Evolutionary conservation across 2,113 vertebrate genomes (phyloP), one percentile per base, ranked within the genome.

Genomic region (Rhinogobius similis): DNA sequence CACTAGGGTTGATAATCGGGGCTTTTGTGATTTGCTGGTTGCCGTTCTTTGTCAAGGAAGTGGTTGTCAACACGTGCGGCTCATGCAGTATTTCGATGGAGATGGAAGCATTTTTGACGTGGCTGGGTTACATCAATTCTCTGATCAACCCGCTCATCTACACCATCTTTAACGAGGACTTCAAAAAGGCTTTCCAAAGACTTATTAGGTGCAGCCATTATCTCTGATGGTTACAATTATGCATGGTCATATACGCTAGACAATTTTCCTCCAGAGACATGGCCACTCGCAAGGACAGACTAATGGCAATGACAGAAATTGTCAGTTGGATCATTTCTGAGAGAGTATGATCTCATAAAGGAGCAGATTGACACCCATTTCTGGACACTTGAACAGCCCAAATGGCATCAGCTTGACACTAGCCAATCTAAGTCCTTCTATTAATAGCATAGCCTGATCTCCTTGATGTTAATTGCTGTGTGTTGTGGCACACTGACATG

Each of bases 121-220:
- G 98, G 98, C 86, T 99, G 86, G 98, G 98, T 20, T 99, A 99
- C 83, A 91, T 99, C 72, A 99, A 99, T 91, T 99, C 98, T 4
- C 95, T 99, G 58, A 96, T 99, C 87, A 99, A 99, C 83, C 98
- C 98, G 18, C 92, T 99, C 70, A 98, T 99, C 87, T 99, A 99
- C 85, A 99, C 97, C 65, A 95, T 98, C 80, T 99, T 99, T 87
- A 99, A 99, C 82, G 96, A 99, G 89, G 98, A 99, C 89, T 99
- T 99, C 84, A 99, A 99, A 86, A 99, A 97, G 88, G 97, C 98
- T 65, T 99, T 99, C 88, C 95, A 98, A 89, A 98, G 94, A 92
- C 94, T 99, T 68, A 85, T 98, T 70, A 89, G 88, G 68, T 99
- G 97, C 72, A 94, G 88, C 65, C 91, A 93, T 81, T 96, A 94